phyloP scores from a whole-genome alignment of 2,888 invertebrate species.

The Malthinus flaveolus region DNA sequence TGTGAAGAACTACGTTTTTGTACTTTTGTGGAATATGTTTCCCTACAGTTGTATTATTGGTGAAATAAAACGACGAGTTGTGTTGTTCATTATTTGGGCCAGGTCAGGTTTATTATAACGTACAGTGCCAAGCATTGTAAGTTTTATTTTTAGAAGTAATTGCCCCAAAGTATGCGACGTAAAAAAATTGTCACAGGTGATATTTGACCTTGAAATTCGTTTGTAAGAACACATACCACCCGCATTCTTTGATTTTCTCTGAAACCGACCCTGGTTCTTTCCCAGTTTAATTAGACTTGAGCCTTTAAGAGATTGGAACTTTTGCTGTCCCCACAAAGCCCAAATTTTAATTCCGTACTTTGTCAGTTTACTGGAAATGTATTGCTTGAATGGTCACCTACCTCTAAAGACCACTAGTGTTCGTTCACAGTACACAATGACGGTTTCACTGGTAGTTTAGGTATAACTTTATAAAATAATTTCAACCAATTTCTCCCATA shows the following conservation, averaged over 20 bases:
- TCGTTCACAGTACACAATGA: constrained; percentile 20
- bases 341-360: constrained; percentile 16
- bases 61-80: constrained; percentile 16
- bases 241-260: constrained; percentile 19
- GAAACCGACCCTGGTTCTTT: constrained; percentile 8
- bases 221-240: constrained; percentile 11
- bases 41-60: constrained; percentile 4
- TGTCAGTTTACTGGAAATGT: constrained; percentile 5
- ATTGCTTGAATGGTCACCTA: constrained; percentile 20
- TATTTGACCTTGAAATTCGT: too few relatives aligned
- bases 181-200: too few relatives aligned
- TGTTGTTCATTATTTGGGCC: constrained; percentile 6
- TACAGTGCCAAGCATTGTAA: constrained; percentile 21
- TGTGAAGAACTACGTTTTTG: constrained; percentile 11
- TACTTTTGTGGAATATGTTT: constrained; percentile 15
- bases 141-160: constrained; percentile 17
- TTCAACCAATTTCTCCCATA: constrained; percentile 20
- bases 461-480: constrained; percentile 13
- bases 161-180: constrained; percentile 12
- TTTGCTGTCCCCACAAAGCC: constrained; percentile 10
- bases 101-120: constrained; percentile 17
- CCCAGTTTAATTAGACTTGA: constrained; percentile 8
- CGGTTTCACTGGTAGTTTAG: constrained; percentile 6
- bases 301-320: not conserved
- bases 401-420: constrained; percentile 14